Conservation (phyloP, 2,797 vertebrate genomes). For the Taenioides sp. region DNA sequence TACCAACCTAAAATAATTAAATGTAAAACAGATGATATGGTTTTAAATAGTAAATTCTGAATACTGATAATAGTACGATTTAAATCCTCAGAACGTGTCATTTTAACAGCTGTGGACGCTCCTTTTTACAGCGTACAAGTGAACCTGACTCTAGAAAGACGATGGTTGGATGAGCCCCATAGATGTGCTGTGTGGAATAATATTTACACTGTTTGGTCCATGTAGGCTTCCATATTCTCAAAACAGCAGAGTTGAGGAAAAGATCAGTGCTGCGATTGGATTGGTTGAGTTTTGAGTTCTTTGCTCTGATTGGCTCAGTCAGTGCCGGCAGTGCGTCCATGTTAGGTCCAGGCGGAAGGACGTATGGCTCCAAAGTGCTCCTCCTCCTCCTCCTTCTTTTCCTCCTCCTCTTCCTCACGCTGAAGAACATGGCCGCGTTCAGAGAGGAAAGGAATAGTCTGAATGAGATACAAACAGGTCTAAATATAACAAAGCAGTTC, state of each 20-base stretch:
- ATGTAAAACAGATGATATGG: not conserved
- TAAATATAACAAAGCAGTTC: slow-evolving; percentile 80
- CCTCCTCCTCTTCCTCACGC: slow-evolving; percentile 47
- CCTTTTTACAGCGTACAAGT: slow-evolving; percentile 36
- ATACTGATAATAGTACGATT: no score
- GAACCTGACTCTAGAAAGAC: slow-evolving; percentile 70
- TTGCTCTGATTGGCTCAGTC: slow-evolving; percentile 25
- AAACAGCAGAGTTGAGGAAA: slow-evolving; percentile 24
- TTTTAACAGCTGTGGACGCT: not conserved
- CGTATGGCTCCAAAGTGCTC: slow-evolving; percentile 45
- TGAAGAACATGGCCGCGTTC: slow-evolving; percentile 59
- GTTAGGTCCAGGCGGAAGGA: slow-evolving; percentile 46
- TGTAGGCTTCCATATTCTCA: not conserved
- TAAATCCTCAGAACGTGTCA: not conserved
- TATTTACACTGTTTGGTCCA: slow-evolving; percentile 64
- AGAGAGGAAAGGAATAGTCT: slow-evolving; percentile 76
- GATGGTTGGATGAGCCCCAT: slow-evolving; percentile 74
- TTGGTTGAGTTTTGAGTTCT: not conserved
- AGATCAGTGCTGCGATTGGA: slow-evolving; percentile 29
- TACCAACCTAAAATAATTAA: not conserved
- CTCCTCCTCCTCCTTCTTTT: slow-evolving; percentile 40
- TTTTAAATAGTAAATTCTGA: not conserved
- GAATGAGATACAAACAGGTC: slow-evolving; percentile 80
- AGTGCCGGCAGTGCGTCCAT: slow-evolving; percentile 21
- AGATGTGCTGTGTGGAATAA: slow-evolving; percentile 66